Evolutionary conservation across 92 coral and sea anemone species (phyloP), one percentile per base, ranked within the genome.

Genomic region (Hydrozoanthus gracilis): DNA sequence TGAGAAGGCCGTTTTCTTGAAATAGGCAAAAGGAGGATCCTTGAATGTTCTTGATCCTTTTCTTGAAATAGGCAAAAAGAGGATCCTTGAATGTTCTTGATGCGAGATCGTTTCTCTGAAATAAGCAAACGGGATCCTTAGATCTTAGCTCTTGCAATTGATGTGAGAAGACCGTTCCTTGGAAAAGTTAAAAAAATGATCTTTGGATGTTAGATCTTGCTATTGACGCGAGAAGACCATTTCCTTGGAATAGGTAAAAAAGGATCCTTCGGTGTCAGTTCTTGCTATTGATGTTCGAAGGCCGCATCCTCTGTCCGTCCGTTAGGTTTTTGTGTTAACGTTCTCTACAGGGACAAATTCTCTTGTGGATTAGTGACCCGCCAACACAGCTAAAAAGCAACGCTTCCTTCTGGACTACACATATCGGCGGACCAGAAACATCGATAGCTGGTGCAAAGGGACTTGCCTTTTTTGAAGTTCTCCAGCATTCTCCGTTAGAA

Each of bases 371-470:
- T 12, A 61, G 46, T 15, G 85, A 80, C 8, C 52, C 60, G 9
- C 62, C 85, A 4, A 66, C 74, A 49, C 85, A 80, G 35, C 74
- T 66, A 52, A 80, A 80, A 47, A 80, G 85, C 15, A 80, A 80
- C n/a, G 73, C 74, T 80, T 80, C 73, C 61, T 80, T 65, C 85
- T 80, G 85, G 50, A 16, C 44, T 17, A 80, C 17, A 80, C 85
- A 80, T 5, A 27, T 62, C 48, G 62, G 60, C 46, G 62, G 60
- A 64, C 74, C 74, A 47, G 74, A 80, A 11, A 64, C 75, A 17
- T 80, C 73, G 7, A 80, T 65, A 3, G 85, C 85, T 7, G 85
- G 85, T 39, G 85, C 85, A 80, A 80, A 45, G 51, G 73, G 85
- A 65, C 58, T 80, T 60, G 85, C 85, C 49, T 80, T 35, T 48